phyloP scores from a whole-genome alignment of 30 jellyfish, hydroid and myxozoan species.

The Turritopsis dohrnii region DNA sequence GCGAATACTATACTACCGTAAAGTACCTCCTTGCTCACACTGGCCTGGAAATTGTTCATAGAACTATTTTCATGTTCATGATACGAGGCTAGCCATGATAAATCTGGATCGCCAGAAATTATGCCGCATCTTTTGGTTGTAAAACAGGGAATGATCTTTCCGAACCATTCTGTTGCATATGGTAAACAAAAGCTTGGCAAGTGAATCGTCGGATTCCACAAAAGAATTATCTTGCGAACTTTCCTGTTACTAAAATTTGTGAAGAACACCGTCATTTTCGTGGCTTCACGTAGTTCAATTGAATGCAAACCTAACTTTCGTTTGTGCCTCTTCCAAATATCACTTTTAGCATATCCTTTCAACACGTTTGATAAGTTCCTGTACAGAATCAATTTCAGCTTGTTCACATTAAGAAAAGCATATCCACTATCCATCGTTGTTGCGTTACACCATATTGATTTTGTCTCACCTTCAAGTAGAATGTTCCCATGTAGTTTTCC shows the following conservation, averaged over 20 bases:
- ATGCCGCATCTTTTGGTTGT: neutral
- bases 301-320: constrained; percentile 18
- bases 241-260: constrained; percentile 11
- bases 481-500: constrained; percentile 11
- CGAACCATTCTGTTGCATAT: constrained; percentile 25
- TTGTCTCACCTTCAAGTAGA: constrained; percentile 26
- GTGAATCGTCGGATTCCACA: constrained; percentile 19
- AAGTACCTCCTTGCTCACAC: constrained; percentile 17
- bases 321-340: constrained; percentile 19
- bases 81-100: constrained; percentile 24
- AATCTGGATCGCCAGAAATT: constrained; percentile 5
- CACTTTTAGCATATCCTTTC: constrained; percentile 10
- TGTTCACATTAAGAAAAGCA: constrained; percentile 11
- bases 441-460: constrained; percentile 15
- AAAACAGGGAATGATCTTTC: constrained; percentile 15
- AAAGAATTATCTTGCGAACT: neutral
- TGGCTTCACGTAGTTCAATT: constrained; percentile 4
- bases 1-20: neutral
- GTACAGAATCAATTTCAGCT: constrained; percentile 4
- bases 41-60: constrained; percentile 22
- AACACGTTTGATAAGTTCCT: constrained; percentile 16
- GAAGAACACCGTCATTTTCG: neutral
- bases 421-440: neutral
- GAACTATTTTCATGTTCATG: constrained; percentile 13
- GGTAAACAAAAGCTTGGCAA: constrained; percentile 23